A percentile compares a stretch with the other conserved stretches of the same genome.
Conservation (phyloP, 2,888 invertebrate species). For the Pyralis farinalis region DNA sequence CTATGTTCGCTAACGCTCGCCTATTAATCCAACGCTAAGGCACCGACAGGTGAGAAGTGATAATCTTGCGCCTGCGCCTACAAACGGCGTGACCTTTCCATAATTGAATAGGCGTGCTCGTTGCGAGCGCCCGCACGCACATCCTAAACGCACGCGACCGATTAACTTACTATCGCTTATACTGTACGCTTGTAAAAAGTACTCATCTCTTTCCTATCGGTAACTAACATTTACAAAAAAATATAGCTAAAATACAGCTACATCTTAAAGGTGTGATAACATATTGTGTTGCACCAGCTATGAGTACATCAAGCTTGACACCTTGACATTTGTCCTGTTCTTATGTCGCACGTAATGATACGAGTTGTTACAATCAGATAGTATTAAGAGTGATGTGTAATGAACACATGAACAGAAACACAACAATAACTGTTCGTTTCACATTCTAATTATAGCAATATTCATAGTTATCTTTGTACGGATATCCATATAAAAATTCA, state of each 20-base stretch:
- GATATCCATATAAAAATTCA: no score
- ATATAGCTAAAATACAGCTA: neutral
- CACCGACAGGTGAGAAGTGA: constrained; percentile 68
- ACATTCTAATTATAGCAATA: no score
- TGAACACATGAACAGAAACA: no score
- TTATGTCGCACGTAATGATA: no score
- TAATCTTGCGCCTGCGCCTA: constrained; percentile 66
- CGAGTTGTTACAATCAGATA: no score
- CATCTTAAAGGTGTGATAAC: constrained; percentile 2
- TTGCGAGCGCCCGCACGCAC: constrained; percentile 58
- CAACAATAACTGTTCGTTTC: no score
- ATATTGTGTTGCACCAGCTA: no score
- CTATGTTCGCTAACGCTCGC: constrained; percentile 19
- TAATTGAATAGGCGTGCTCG: constrained; percentile 75
- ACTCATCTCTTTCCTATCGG: constrained; percentile 16
- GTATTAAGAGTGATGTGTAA: no score
- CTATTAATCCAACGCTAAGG: constrained; percentile 48
- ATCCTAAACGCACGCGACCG: constrained; percentile 63
- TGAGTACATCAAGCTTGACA: no score
- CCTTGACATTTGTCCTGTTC: no score
- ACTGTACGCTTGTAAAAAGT: constrained; percentile 16
- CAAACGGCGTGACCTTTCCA: constrained; percentile 71
- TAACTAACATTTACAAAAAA: constrained; percentile 4
- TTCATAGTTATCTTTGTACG: no score
- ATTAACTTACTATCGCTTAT: constrained; percentile 24